phyloP scores from a whole-genome alignment of 1,140 invertebrate genomes.

The Nebria ingens region DNA sequence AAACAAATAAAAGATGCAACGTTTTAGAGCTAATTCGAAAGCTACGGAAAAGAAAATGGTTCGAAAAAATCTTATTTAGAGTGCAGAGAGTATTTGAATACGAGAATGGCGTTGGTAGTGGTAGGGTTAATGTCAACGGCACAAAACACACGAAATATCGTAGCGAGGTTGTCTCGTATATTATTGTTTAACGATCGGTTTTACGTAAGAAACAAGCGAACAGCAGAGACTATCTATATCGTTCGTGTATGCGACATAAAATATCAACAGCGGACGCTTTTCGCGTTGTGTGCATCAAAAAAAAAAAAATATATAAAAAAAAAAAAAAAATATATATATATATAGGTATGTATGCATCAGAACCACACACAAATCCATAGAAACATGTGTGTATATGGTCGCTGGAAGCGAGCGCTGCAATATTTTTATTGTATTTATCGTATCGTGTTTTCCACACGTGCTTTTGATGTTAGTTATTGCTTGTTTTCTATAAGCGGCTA shows the following conservation, averaged over 20 bases:
- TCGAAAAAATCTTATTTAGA: too few species aligned
- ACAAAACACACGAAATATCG: too few species aligned
- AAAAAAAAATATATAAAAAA: too few species aligned
- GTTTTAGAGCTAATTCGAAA: too few species aligned
- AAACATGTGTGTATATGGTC: too few species aligned
- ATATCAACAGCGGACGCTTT: background rate
- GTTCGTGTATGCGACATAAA: constrained; percentile 1
- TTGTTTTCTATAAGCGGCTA: background rate
- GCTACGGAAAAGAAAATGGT: too few species aligned
- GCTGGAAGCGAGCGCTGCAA: background rate
- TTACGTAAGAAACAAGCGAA: background rate
- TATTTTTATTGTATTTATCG: constrained; percentile 5
- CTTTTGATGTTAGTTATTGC: constrained; percentile 7
- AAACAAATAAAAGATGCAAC: too few species aligned
- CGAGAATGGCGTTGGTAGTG: too few species aligned
- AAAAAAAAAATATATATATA: too few species aligned
- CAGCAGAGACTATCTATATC: background rate
- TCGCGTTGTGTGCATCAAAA: background rate
- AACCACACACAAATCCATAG: background rate
- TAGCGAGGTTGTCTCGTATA: background rate
- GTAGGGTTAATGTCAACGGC: background rate
- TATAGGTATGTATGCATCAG: background rate
- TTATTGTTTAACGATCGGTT: background rate
- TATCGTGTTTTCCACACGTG: background rate
- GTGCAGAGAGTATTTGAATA: too few species aligned